phyloP scores from a whole-genome alignment of 2,113 vertebrate genomes.

The Acanthisitta chloris region DNA sequence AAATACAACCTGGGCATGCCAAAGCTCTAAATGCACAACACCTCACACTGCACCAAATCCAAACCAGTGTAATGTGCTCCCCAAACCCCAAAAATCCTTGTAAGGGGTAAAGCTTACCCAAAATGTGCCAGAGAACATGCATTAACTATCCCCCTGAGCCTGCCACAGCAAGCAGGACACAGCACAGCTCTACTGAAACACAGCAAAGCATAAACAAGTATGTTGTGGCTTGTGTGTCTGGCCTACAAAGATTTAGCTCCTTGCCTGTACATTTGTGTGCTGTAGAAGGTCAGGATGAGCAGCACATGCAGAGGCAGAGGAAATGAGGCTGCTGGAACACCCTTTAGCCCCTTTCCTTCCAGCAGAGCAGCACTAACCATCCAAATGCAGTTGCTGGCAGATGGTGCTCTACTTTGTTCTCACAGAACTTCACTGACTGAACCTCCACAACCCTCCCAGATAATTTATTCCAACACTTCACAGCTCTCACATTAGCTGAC shows the following conservation, averaged over 20 bases:
- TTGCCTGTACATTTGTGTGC: background rate
- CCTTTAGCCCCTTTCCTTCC: background rate
- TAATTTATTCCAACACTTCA: background rate
- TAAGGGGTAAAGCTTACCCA: background rate
- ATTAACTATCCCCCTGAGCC: background rate
- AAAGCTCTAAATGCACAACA: background rate
- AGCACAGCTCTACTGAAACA: background rate
- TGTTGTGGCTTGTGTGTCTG: background rate
- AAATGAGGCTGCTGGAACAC: background rate
- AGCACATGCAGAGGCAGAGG: background rate
- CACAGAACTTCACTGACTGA: background rate
- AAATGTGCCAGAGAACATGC: background rate
- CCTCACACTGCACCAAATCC: background rate
- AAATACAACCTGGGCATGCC: background rate
- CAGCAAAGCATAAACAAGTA: background rate
- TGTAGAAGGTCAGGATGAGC: background rate
- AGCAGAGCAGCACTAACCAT: background rate
- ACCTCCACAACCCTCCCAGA: background rate
- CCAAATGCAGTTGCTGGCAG: background rate
- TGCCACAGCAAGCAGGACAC: background rate
- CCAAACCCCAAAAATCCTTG: background rate
- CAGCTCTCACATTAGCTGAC: background rate
- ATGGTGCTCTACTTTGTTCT: background rate
- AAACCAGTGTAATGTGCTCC: background rate
- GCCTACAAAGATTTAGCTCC: background rate